These are phyloP conservation scores for Mesorhabditis belari DNA, from an alignment of 2,888 invertebrate genomes.

Conservation along the genomic window DNA sequence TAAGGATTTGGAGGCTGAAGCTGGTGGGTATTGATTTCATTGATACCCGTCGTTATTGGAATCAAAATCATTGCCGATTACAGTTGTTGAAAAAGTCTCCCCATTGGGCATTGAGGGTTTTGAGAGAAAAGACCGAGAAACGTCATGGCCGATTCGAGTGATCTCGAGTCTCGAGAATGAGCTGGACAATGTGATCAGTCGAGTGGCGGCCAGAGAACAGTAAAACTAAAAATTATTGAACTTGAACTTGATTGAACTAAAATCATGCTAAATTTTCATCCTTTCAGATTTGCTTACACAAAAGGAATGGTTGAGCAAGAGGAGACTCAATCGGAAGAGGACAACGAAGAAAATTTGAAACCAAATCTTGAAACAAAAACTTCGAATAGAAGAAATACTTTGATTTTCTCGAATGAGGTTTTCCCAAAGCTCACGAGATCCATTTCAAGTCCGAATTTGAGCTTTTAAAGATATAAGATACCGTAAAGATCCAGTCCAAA, in stretches of 20 bases:
- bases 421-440: too few relatives aligned
- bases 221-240: constrained; percentile 11
- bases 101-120: constrained; percentile 21
- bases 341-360: too few relatives aligned
- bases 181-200: constrained; percentile 47
- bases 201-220: constrained; percentile 45
- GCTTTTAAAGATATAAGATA: too few relatives aligned
- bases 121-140: constrained; percentile 20
- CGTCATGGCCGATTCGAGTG: constrained; percentile 45
- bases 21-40: constrained; percentile 20
- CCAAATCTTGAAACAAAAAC: too few relatives aligned
- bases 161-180: constrained; percentile 45
- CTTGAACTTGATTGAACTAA: not conserved
- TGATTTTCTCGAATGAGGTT: too few relatives aligned
- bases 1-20: constrained; percentile 15
- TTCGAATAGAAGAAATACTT: too few relatives aligned
- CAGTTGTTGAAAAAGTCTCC: constrained; percentile 27
- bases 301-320: too few relatives aligned
- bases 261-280: too few relatives aligned
- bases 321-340: too few relatives aligned
- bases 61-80: too few relatives aligned
- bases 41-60: constrained; percentile 47
- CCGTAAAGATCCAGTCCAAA: too few relatives aligned
- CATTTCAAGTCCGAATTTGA: too few relatives aligned
- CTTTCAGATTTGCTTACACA: constrained; percentile 37